Evolutionary conservation across 1,140 invertebrate species (phyloP), one percentile per base, ranked within the genome.

Genomic region (Metaphire vulgaris): DNA sequence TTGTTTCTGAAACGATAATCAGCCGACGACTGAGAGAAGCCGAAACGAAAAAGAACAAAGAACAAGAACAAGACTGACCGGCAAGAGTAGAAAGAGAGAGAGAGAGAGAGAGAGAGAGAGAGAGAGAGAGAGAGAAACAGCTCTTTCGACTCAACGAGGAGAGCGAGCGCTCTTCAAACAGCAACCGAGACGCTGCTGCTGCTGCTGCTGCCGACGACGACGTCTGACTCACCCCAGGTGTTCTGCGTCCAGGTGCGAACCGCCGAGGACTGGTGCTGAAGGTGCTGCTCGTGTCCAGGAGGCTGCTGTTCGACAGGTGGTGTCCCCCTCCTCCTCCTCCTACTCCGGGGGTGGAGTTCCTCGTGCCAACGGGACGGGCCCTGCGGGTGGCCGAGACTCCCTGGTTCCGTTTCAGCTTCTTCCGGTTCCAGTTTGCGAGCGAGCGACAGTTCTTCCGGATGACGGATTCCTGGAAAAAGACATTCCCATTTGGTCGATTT

Each of bases 371-470:
- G 21, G 41, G 41, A 56, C 41, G 41, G 6, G 41, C 21, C 21
- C 41, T 56, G 34, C 77, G 21, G 21, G 74, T 76, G 2, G 67
- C 75, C 21, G 75, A 76, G 30, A 65, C 56, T 2, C 77, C 77
- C 26, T 81, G 81, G 69, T 84, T 84, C 75, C 81, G 80, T 79
- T 85, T 85, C 72, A 86, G 79, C 74, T n/a, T 85, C 83, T 33
- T 85, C 83, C 74, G 83, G 86, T 67, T 86, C 84, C 76, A 86
- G 78, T 69, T 83, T 84, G 72, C 81, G 87, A 81, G 94, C 92
- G 56, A 99, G 87, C 0, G 97, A 99, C 33, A 99, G 83, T 87
- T 99, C 98, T 88, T 99, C 97, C 6, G 96, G 94, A 87, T 99
- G 94, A 81, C 97, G 89, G 81, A 99, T 96, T 80, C 94, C 95